Evolutionary conservation across 2,888 invertebrate genomes (phyloP).

Genomic region (Drosophila infuscata): DNA sequence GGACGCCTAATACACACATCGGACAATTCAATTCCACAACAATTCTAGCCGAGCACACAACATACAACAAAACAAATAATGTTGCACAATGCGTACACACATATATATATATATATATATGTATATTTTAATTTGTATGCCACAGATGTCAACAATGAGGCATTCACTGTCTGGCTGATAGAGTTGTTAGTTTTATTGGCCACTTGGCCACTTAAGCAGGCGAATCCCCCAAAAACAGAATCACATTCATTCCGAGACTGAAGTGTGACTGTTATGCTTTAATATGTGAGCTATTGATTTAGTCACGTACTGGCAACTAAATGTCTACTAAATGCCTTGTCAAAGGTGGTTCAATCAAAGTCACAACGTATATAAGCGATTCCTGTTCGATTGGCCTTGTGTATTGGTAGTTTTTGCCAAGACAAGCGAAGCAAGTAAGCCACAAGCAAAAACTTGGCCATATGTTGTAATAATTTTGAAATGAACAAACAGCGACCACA

Average conservation of each 20-base stretch:
- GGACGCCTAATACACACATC: constrained; percentile 37
- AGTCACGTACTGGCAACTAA: constrained; percentile 55
- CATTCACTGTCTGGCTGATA: constrained; percentile 35
- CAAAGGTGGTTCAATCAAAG: constrained; percentile 17
- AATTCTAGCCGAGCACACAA: constrained; percentile 28
- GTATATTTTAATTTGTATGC: constrained; percentile 73
- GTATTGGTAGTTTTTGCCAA: constrained; percentile 11
- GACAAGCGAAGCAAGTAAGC: background rate
- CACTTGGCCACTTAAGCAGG: constrained; percentile 56
- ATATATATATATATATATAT: constrained; percentile 15
- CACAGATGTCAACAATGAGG: constrained; percentile 63
- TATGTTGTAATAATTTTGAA: constrained; percentile 70
- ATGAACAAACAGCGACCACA: constrained; percentile 44
- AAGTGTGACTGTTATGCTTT: constrained; percentile 58
- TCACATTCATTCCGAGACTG: constrained; percentile 23
- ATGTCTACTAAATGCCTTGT: background rate
- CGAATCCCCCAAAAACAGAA: constrained; percentile 29
- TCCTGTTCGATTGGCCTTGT: constrained; percentile 1
- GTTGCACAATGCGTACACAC: background rate
- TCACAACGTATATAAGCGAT: background rate
- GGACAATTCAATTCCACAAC: constrained; percentile 29
- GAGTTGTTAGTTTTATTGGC: constrained; percentile 52
- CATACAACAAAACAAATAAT: background rate
- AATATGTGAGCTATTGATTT: constrained; percentile 68
- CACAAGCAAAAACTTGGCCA: constrained; percentile 44